A percentile compares a stretch with the other conserved stretches of the same genome.
Conservation (phyloP, 2,888 invertebrate species). For the Azorinus chamasolen region DNA sequence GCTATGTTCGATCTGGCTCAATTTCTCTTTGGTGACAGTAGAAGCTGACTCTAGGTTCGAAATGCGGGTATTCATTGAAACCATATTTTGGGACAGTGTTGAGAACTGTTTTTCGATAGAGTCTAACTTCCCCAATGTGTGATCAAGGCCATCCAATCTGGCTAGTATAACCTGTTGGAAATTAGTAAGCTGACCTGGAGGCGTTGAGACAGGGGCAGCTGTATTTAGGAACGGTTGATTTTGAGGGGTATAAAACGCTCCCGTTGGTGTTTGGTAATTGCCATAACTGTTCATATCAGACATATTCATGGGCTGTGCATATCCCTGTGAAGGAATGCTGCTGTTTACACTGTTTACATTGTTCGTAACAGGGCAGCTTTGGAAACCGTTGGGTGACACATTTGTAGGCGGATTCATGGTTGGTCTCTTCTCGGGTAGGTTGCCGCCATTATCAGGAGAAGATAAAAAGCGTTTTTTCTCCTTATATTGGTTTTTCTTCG, state of each 20-base stretch:
- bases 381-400: too few relatives aligned
- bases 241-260: slow-evolving; percentile 1
- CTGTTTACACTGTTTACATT: too few relatives aligned
- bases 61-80: slow-evolving; percentile 10
- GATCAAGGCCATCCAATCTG: slow-evolving; percentile 6
- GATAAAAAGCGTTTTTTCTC: too few relatives aligned
- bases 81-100: slow-evolving; percentile 1
- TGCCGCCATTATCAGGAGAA: too few relatives aligned
- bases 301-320: slow-evolving; percentile 17
- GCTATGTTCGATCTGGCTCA: slow-evolving; percentile 10
- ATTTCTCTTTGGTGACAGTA: background rate
- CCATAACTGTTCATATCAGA: slow-evolving; percentile 2
- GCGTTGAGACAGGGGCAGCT: background rate
- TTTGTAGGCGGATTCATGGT: too few relatives aligned
- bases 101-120: slow-evolving; percentile 13
- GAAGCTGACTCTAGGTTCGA: background rate
- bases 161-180: slow-evolving; percentile 6
- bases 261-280: slow-evolving; percentile 5
- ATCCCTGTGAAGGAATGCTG: too few relatives aligned
- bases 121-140: slow-evolving; percentile 7
- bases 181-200: background rate
- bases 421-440: too few relatives aligned
- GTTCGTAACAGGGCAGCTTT: too few relatives aligned
- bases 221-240: background rate
- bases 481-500: too few relatives aligned